Evolutionary conservation across 1,140 invertebrate species (phyloP).

Genomic region (Trissolcus basalis): DNA sequence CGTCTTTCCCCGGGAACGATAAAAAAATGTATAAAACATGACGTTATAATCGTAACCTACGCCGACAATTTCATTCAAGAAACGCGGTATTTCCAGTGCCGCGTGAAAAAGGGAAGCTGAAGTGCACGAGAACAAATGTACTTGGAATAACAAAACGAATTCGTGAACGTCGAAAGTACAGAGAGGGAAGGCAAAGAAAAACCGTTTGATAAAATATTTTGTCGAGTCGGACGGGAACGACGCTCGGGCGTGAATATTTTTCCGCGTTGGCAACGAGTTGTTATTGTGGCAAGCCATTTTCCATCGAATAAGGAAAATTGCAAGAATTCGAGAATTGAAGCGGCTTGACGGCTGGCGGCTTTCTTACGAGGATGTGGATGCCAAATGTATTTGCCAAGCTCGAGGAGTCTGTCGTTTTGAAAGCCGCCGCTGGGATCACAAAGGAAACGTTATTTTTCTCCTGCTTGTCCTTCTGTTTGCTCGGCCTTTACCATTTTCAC

Average conservation of each 20-base stretch:
- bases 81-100: no score
- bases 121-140: slow-evolving; percentile 9
- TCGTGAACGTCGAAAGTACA: slow-evolving; percentile 12
- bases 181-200: slow-evolving; percentile 17
- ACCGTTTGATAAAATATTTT: slow-evolving; percentile 27
- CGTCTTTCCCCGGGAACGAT: no score
- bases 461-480: slow-evolving; percentile 11
- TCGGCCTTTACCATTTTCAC: slow-evolving; percentile 8
- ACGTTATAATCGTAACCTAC: no score
- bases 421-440: slow-evolving; percentile 38
- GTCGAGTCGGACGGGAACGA: slow-evolving; percentile 27
- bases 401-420: slow-evolving; percentile 22
- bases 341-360: slow-evolving; percentile 32
- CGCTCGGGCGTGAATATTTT: slow-evolving; percentile 39
- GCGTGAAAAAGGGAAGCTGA: neutral
- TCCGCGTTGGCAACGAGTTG: slow-evolving; percentile 6
- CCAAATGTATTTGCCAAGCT: slow-evolving; percentile 47
- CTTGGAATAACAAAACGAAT: slow-evolving; percentile 9
- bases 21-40: no score
- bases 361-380: slow-evolving; percentile 17
- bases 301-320: slow-evolving; percentile 35
- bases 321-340: slow-evolving; percentile 26
- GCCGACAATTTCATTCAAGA: no score
- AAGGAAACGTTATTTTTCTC: slow-evolving; percentile 54
- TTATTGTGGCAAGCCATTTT: slow-evolving; percentile 22